Conservation (phyloP, 2,113 vertebrate genomes). For the Romanogobio albipinnatus region DNA sequence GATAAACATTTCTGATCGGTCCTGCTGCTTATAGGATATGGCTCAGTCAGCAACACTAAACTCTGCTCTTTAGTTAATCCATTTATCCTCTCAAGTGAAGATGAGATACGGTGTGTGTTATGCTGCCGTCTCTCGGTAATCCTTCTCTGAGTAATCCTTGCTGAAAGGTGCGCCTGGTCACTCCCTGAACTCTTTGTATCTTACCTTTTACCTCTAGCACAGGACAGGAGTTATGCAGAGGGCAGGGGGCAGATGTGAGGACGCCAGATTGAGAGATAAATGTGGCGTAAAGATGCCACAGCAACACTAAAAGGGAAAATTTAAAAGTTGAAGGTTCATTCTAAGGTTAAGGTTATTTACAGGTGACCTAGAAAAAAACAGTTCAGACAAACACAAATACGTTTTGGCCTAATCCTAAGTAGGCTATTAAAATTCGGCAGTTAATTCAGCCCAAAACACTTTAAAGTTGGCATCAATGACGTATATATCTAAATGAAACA, state of each 20-base stretch:
- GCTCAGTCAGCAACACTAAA: constrained; percentile 49
- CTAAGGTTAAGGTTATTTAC: constrained; percentile 3
- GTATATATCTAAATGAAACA: too few species aligned
- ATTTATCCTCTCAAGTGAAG: constrained; percentile 50
- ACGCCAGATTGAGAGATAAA: constrained; percentile 28
- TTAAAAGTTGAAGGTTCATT: constrained; percentile 2
- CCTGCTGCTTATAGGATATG: neutral
- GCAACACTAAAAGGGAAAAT: neutral
- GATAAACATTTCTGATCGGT: neutral
- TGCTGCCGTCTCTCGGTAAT: constrained; percentile 22
- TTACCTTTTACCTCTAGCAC: constrained; percentile 20
- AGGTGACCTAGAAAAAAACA: too few species aligned
- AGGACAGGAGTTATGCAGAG: constrained; percentile 13
- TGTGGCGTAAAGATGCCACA: constrained; percentile 17
- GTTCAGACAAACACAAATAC: too few species aligned
- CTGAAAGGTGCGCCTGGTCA: constrained; percentile 51
- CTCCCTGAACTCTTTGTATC: constrained; percentile 17
- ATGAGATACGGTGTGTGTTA: constrained; percentile 46
- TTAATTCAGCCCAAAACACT: neutral
- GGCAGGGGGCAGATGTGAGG: constrained; percentile 19
- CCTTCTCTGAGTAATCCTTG: constrained; percentile 52
- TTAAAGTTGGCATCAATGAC: too few species aligned
- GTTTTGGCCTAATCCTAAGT: neutral
- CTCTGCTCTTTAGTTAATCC: constrained; percentile 57
- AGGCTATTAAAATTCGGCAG: neutral